Percentiles rank a stretch among this genome's conserved stretches.
These are phyloP conservation scores for Gymnoscelis rufifasciata DNA, from an alignment of 2,888 invertebrate species.

Conservation along the genomic window DNA sequence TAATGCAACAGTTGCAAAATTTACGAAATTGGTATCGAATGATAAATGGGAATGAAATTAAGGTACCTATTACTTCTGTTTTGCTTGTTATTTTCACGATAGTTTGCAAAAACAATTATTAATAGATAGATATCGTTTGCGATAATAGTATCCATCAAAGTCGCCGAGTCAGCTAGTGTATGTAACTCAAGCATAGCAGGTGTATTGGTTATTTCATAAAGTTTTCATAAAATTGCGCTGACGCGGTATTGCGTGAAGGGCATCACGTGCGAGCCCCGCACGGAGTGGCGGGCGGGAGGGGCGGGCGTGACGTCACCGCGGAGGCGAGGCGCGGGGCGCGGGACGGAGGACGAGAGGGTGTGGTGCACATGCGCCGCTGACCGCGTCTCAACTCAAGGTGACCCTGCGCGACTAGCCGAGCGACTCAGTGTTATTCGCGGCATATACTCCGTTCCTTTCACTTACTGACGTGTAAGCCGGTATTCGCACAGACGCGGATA, in stretches of 20 bases:
- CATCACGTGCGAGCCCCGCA: constrained; percentile 52
- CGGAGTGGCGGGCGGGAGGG: constrained; percentile 18
- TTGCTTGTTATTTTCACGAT: too few relatives aligned
- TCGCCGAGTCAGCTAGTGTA: too few relatives aligned
- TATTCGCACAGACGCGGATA: constrained; percentile 65
- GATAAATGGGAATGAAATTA: too few relatives aligned
- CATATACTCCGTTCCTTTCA: constrained; percentile 59
- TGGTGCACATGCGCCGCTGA: constrained; percentile 73
- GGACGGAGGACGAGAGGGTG: constrained; percentile 65
- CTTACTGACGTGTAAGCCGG: constrained; percentile 50
- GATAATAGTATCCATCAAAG: too few relatives aligned
- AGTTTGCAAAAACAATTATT: too few relatives aligned
- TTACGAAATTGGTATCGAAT: too few relatives aligned
- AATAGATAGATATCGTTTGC: too few relatives aligned
- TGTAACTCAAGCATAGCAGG: constrained; percentile 14
- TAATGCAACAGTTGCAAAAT: too few relatives aligned
- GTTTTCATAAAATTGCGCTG: constrained; percentile 39
- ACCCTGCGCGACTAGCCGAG: constrained; percentile 54
- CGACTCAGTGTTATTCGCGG: constrained; percentile 47
- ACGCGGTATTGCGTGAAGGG: constrained; percentile 54
- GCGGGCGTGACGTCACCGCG: constrained; percentile 16
- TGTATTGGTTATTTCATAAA: constrained; percentile 35
- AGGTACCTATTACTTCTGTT: too few relatives aligned
- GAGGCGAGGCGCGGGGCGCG: constrained; percentile 35
- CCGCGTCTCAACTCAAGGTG: constrained; percentile 72